Evolutionary conservation across 2,797 vertebrate genomes (phyloP), one percentile per base, ranked within the genome.

Genomic region (Chaetophractus vellerosus): DNA sequence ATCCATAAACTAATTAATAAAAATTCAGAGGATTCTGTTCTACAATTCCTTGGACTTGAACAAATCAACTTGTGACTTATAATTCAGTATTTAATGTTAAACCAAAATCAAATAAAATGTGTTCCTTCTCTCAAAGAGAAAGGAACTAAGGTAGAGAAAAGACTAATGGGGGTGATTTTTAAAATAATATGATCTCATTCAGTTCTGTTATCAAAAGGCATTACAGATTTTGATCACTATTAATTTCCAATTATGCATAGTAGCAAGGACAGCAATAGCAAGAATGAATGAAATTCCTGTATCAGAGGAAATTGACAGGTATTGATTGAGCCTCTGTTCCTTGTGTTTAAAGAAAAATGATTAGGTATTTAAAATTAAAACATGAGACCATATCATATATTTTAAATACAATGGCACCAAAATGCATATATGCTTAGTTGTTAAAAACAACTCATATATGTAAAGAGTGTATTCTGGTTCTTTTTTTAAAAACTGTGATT

Each of bases 191-290:
- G 87, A 71, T n/a, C 16, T 82, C 19, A 64, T 57, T 78, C 63
- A 66, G 24, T 78, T 93, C 55, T 88, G 64, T 64, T 64, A 88
- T 79, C 63, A 86, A 64, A 90, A 61, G 55, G 16, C 15, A 81
- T 45, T 45, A 45, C 3, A 76, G 71, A 83, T 91, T 10, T 71
- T 55, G 11, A 57, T 93, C 71, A 82, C 45, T 72, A 76, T 81
- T 75, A 78, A 69, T 88, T 83, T 87, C 63, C 82, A 87, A 71
- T 59, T 83, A 91, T 48, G 33, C 81, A 75, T 24, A 83, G 63
- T 26, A 91, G 15, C 45, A 86, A 93, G 45, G 68, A 83, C 45
- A 71, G 69, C 90, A 93, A 90, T 45, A 93, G 21, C 33, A 87
- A 55, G 45, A 90, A 85, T 10, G 90, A 82, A 59, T 23, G 23